Evolutionary conservation across 2,888 invertebrate genomes (phyloP), one percentile per base, ranked within the genome.

Genomic region (Apamea anceps): DNA sequence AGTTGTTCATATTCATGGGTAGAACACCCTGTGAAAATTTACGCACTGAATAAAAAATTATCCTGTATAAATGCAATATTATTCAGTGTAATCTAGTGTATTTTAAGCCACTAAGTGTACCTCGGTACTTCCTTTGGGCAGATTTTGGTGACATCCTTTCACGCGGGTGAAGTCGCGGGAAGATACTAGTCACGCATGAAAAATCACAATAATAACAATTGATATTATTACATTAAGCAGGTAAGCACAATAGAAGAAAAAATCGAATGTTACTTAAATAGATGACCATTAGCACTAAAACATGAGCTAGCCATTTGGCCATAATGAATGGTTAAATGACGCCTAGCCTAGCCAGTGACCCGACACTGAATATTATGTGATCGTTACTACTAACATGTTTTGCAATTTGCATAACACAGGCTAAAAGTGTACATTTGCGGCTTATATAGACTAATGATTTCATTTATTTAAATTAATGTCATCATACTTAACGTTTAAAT

Each of bases 311-410:
- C 72, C 65, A 86, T 86, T 83, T 72, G 79, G 5, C 66, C 81
- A 48, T 76, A 85, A 85, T 86, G 67, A 84, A 80, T 77, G 76
- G 76, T 67, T 84, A 65, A 86, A 86, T 84, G 72, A 57, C n/a
- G 76, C 84, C 73, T 80, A 74, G 67, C 72, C 62, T 63, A 72
- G 74, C 76, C 74, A 80, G 73, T 80, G 71, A 80, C 76, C 87
- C 84, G 67, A 68, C 74, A 71, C 75, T 77, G 72, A 80, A 72
- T 78, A 88, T 86, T 67, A 85, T 75, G 80, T 60, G 80, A 80
- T 83, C 80, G 42, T 83, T 85, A 76, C 67, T 65, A 62, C 75
- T 81, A 76, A 87, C 78, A 80, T 75, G 81, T 84, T 79, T 79
- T 81, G 78, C 79, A 51, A 18, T 51, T 51, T 6, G 57, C 57